These are phyloP conservation scores for Sepiola atlantica DNA, from an alignment of 2,888 invertebrate genomes.

Conservation along the genomic window DNA sequence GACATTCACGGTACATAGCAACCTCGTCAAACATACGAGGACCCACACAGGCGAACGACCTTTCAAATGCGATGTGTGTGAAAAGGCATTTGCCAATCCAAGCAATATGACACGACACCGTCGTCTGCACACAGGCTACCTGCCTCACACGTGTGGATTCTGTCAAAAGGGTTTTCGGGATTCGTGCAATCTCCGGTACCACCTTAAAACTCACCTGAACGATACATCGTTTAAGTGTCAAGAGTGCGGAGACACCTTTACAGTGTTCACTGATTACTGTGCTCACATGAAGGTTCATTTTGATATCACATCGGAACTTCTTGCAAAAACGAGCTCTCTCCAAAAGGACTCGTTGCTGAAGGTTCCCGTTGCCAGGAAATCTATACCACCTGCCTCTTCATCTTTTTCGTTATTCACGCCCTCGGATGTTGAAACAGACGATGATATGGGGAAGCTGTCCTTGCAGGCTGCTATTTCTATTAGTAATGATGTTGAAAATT, in stretches of 20 bases:
- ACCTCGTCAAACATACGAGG: slow-evolving; percentile 32
- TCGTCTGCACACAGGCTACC: slow-evolving; percentile 13
- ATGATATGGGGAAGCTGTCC: not conserved
- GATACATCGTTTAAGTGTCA: not conserved
- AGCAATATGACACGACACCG: slow-evolving; percentile 34
- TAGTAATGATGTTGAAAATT: slow-evolving; percentile 16
- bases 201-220: not conserved
- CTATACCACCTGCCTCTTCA: not conserved
- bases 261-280: not conserved
- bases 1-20: slow-evolving; percentile 32
- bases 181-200: slow-evolving; percentile 8
- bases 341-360: not conserved
- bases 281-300: slow-evolving; percentile 32
- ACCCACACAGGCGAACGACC: slow-evolving; percentile 39
- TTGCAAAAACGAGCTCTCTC: not conserved
- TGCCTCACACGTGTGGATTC: not conserved
- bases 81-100: slow-evolving; percentile 44
- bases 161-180: slow-evolving; percentile 39
- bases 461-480: not conserved
- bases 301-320: not conserved
- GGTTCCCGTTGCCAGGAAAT: not conserved
- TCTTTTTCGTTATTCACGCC: not conserved
- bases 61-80: slow-evolving; percentile 38
- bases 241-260: not conserved
- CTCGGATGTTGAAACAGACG: not conserved